These are phyloP conservation scores for Ailuropoda melanoleuca DNA, from an alignment of 2,113 vertebrate species.

Conservation along the genomic window DNA sequence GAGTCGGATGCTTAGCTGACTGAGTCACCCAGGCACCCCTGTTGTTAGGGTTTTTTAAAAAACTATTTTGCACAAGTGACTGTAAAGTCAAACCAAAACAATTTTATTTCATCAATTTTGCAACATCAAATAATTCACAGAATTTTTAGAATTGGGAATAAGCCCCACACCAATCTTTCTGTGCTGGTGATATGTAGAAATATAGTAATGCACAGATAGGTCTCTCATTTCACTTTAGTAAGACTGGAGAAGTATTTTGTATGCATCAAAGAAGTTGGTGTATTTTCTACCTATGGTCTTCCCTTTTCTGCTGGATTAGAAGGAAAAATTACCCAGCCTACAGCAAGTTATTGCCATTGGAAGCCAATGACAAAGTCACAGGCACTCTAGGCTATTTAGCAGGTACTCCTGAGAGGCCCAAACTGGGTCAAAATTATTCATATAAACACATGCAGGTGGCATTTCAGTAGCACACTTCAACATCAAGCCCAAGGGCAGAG, in stretches of 20 bases:
- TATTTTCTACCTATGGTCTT: slow-evolving; percentile 51
- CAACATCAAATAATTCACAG: neutral
- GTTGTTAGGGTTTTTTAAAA: neutral
- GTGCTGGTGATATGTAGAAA: neutral
- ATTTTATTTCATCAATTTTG: neutral
- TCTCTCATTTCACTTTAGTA: neutral
- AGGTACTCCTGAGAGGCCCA: neutral
- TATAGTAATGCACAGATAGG: neutral
- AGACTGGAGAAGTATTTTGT: slow-evolving; percentile 1
- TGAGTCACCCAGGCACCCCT: neutral
- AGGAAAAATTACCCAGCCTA: slow-evolving; percentile 54
- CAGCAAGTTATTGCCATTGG: slow-evolving; percentile 15
- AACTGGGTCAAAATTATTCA: neutral
- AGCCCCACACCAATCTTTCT: neutral
- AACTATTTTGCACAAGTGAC: slow-evolving; percentile 10
- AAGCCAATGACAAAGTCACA: neutral
- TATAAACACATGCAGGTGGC: neutral
- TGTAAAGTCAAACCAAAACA: neutral
- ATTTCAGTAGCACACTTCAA: slow-evolving; percentile 1
- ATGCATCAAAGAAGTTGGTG: neutral
- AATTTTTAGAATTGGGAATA: neutral
- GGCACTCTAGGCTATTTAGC: neutral
- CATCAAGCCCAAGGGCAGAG: neutral
- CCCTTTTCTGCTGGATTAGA: slow-evolving; percentile 51
- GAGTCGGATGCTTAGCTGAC: neutral